Evolutionary conservation across 2,113 vertebrate species (phyloP), one percentile per base, ranked within the genome.

Genomic region (Hepsetus odoe): DNA sequence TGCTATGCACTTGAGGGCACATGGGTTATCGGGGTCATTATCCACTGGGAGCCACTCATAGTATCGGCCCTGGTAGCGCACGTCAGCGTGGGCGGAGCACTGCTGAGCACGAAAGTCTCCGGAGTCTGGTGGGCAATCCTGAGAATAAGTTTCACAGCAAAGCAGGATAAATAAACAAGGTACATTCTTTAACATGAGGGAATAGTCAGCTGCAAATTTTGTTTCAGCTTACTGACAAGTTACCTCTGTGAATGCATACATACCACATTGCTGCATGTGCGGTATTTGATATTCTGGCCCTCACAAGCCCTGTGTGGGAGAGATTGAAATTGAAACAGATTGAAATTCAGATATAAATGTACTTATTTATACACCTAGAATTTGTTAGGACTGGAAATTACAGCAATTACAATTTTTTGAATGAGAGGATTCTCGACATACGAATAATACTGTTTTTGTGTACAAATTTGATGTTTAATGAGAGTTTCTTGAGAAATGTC

Each of bases 241-340:
- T 53, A 20, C 9, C 49, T 53, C 18, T 49, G 46, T 53, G 14
- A 38, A 22, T 70, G 35, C 70, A 71, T 83, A 94, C 97, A 95
- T 93, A 98, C 97, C 96, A 97, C 95, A 76, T 97, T 99, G 90
- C 96, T 97, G 92, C 97, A 99, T 5, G 97, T 99, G 89, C 94
- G 94, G 84, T 99, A 98, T 67, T 96, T 94, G 84, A 98, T 99
- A 91, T 98, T 99, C 88, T 94, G 94, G 76, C 97, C 97, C 86
- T 98, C 97, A 59, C 97, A 99, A 83, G 88, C 96, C 92, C 97
- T 98, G 89, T 51, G 65, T 82, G 71, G 74, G 88, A 86, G 30
- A 51, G n/a, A n/a, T n/a, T n/a, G n/a, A n/a, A n/a, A n/a, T n/a
- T n/a, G n/a, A 76, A 88, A 80, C 83, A 85, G 49, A 26, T 30